Evolutionary conservation across 2,113 vertebrate species (phyloP), one percentile per base, ranked within the genome.

Genomic region (Siniperca chuatsi): DNA sequence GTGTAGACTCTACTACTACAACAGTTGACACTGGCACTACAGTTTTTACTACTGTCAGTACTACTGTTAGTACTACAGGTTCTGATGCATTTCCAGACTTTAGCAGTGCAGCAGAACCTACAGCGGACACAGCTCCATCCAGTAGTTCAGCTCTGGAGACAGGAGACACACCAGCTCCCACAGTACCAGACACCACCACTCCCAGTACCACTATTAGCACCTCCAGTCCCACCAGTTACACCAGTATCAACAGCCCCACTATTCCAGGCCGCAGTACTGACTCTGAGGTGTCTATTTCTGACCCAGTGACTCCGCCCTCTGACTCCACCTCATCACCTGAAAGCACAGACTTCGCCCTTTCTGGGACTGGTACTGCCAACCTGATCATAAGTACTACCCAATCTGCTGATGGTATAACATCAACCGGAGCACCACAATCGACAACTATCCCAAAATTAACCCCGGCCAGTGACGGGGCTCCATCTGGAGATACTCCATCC

Each of bases 251-350:
- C 10, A 88, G 42, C 46, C 57, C 75, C 37, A 65, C 55, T 55
- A 50, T 33, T 57, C 55, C 50, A 72, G 42, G 48, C 55, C 40
- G 6, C 35, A 78, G 35, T n/a, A 52, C 55, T 83, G 84, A 90
- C 81, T 64, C 61, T 69, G 40, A 81, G 60, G 84, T 81, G 67
- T 88, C 84, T 79, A 60, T 66, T 79, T 90, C 73, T 83, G 83
- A 87, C 83, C 44, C 77, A 82, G 83, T 84, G 85, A 88, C 83
- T 82, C 35, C 21, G 0, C 60, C 79, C 13, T 73, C 52, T 85
- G 85, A 86, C 77, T 60, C 78, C 83, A 82, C 73, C 57, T 68
- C 71, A 42, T 78, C 86, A 88, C 42, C 67, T 71, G 85, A 86
- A 72, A 82, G 20, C 68, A 72, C 82, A 81, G 83, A 87, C 87